Evolutionary conservation across 2,888 invertebrate genomes (phyloP).

Genomic region (Halictus ligatus): DNA sequence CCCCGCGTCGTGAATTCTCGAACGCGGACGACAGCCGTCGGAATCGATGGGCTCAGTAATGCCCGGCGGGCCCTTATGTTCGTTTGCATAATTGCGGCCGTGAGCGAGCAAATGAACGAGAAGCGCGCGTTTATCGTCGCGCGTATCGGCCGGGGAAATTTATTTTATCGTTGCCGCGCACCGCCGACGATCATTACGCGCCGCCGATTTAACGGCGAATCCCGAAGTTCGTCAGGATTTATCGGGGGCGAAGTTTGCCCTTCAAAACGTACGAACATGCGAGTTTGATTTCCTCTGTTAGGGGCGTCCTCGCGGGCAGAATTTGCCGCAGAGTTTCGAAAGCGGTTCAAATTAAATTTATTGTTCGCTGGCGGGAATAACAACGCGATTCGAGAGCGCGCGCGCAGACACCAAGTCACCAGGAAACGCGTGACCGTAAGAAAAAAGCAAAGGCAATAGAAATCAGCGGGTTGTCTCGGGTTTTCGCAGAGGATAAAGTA

Average conservation of each 20-base stretch:
- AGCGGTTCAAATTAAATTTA: neutral
- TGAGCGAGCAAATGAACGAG: slow-evolving; percentile 43
- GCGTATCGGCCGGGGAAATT: slow-evolving; percentile 47
- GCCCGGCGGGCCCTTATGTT: slow-evolving; percentile 19
- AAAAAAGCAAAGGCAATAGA: slow-evolving; percentile 28
- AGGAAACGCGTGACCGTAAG: neutral
- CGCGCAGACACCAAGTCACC: neutral
- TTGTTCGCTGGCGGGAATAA: neutral
- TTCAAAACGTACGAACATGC: neutral
- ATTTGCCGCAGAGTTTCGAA: neutral
- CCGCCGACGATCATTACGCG: neutral
- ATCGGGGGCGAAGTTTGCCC: slow-evolving; percentile 6
- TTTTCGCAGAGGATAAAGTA: neutral
- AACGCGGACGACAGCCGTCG: slow-evolving; percentile 16
- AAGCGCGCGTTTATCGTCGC: slow-evolving; percentile 51
- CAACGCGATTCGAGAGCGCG: neutral
- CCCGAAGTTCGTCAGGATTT: slow-evolving; percentile 3
- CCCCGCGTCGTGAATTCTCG: slow-evolving; percentile 34
- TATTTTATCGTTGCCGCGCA: slow-evolving; percentile 5
- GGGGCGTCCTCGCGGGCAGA: neutral
- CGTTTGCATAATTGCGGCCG: slow-evolving; percentile 50
- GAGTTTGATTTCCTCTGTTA: slow-evolving; percentile 2
- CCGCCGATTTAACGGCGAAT: neutral
- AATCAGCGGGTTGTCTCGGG: slow-evolving; percentile 42
- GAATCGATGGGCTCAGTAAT: slow-evolving; percentile 19